phyloP scores from a whole-genome alignment of 2,888 invertebrate genomes.

The Anodontia alba region DNA sequence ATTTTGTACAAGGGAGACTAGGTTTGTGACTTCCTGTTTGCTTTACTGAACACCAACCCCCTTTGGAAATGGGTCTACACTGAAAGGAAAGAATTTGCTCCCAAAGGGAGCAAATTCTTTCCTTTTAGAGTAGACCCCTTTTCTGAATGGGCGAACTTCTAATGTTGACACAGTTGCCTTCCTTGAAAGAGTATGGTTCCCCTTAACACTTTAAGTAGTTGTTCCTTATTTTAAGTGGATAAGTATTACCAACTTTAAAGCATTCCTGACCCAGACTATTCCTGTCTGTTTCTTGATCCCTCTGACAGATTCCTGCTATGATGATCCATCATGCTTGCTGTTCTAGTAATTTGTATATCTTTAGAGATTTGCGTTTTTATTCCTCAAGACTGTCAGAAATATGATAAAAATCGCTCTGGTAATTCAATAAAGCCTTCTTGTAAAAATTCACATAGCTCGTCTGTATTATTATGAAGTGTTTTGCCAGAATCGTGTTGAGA shows the following conservation, averaged over 20 bases:
- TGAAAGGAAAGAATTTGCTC: too few relatives aligned
- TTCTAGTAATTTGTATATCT: slow-evolving; percentile 15
- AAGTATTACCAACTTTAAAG: background rate
- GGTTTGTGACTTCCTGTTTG: too few relatives aligned
- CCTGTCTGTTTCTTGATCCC: background rate
- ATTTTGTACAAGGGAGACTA: too few relatives aligned
- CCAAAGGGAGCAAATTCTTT: too few relatives aligned
- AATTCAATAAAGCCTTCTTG: slow-evolving; percentile 19
- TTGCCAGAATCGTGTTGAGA: slow-evolving; percentile 6
- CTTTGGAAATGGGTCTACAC: too few relatives aligned
- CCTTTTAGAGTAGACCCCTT: too few relatives aligned
- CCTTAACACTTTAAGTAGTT: too few relatives aligned
- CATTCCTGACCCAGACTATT: slow-evolving; percentile 13
- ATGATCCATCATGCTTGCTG: slow-evolving; percentile 7
- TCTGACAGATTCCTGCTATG: background rate
- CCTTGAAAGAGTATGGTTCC: too few relatives aligned
- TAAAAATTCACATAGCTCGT: slow-evolving; percentile 16
- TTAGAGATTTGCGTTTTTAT: background rate
- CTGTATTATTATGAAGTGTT: slow-evolving; percentile 1
- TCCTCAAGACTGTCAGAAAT: slow-evolving; percentile 14
- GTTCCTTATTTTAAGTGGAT: slow-evolving; percentile 4
- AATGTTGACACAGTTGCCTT: too few relatives aligned
- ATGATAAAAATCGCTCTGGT: slow-evolving; percentile 13
- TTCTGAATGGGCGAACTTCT: too few relatives aligned
- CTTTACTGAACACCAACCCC: too few relatives aligned